These are phyloP conservation scores for Onychostruthus taczanowskii DNA, from an alignment of 2,113 vertebrate genomes.

Conservation along the genomic window DNA sequence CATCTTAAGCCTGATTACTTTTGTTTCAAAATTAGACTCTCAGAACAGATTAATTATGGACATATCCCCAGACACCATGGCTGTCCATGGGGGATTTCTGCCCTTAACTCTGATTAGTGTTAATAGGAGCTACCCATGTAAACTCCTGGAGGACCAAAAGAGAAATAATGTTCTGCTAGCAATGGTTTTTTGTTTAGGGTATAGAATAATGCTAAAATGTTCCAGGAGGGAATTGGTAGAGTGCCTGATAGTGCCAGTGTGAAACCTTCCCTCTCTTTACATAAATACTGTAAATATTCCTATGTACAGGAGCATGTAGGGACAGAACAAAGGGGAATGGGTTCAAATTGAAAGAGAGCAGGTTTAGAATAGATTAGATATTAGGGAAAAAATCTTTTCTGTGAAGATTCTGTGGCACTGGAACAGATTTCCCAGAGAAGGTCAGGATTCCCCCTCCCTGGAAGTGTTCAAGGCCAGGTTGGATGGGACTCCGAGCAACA, in stretches of 20 bases:
- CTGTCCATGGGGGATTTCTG: background rate
- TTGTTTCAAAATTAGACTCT: slow-evolving; percentile 41
- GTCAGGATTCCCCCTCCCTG: accelerated
- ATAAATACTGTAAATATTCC: background rate
- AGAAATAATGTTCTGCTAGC: background rate
- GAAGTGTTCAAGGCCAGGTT: background rate
- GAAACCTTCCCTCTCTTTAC: background rate
- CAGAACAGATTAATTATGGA: slow-evolving; percentile 43
- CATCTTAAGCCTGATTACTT: slow-evolving; percentile 35
- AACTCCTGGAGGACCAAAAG: background rate
- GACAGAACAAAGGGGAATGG: background rate
- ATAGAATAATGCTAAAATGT: background rate
- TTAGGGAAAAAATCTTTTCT: background rate
- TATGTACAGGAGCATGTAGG: background rate
- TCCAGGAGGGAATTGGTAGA: background rate
- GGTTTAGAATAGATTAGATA: background rate
- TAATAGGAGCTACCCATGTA: background rate
- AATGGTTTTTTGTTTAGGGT: background rate
- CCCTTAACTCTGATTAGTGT: slow-evolving; percentile 6
- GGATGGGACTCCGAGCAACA: background rate
- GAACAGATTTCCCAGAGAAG: background rate
- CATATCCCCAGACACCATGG: background rate
- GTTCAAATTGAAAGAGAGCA: background rate
- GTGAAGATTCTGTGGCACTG: background rate
- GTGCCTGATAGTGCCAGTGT: background rate